Base-by-base conservation (phyloP, 2,113 vertebrate genomes). In the Gila orcuttii region DNA sequence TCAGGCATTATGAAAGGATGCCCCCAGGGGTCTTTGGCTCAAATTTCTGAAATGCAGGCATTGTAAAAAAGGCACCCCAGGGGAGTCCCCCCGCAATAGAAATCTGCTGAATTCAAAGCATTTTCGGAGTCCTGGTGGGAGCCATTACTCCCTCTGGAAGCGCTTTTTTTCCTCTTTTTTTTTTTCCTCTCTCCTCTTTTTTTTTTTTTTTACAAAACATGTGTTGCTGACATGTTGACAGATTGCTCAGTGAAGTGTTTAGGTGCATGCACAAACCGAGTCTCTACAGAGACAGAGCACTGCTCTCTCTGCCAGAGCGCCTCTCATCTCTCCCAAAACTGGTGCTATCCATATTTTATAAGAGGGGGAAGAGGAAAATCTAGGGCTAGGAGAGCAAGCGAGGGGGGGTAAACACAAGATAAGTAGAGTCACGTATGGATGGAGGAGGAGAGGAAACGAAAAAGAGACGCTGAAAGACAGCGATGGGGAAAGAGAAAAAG, bases 191-290 rank as follows among this genome's bases (percentile, higher is more conserved):
- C 88, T 86, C 82, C 86, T 69, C 78, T n/a, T 39, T 64, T 73
- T 25, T 25, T 50, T 86, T 94, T 95, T 94, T 94, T 94, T 95
- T 94, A 95, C 94, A 91, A 91, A 92, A 99, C 98, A 99, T 98
- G 98, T 99, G 98, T 99, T 98, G 97, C 98, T 99, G 98, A 99
- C 98, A 99, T 99, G 98, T 98, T 99, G 98, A 99, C 98, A 99
- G 98, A 99, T 98, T 99, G 98, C 97, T 98, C 98, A 98, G 97
- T 98, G 98, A 98, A 93, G 94, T 95, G 94, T 95, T 97, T 98
- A 99, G 97, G 97, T 98, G 97, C 97, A 96, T 96, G 97, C 95
- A 97, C 96, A 96, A 97, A 97, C 96, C 96, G 55, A 79, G 87
- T 88, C 86, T 89, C 89, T 98, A 96, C 97, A 95, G 96, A 96